These are phyloP conservation scores for Drosophila imparisetae DNA, from an alignment of 2,888 invertebrate genomes.

Conservation along the genomic window DNA sequence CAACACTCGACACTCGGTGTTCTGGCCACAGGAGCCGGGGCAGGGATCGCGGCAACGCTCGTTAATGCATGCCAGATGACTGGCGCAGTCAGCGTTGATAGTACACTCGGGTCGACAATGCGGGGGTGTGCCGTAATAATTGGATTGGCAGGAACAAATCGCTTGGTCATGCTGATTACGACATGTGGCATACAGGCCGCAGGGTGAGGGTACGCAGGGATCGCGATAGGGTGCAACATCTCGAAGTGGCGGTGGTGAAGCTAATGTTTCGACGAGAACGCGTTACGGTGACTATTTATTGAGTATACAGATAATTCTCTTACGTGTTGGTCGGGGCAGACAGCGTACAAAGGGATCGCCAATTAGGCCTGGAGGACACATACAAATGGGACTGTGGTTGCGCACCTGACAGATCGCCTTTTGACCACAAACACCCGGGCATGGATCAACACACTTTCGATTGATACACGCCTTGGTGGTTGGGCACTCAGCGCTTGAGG, in stretches of 20 bases:
- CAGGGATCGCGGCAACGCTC: slow-evolving; percentile 93
- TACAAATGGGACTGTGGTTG: slow-evolving; percentile 92
- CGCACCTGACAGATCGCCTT: slow-evolving; percentile 90
- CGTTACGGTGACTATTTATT: slow-evolving; percentile 3
- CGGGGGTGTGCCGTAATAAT: slow-evolving; percentile 90
- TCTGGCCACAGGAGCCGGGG: slow-evolving; percentile 90
- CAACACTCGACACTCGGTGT: slow-evolving; percentile 88
- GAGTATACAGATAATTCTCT: slow-evolving; percentile 43
- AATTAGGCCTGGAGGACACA: slow-evolving; percentile 88
- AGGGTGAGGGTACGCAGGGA: slow-evolving; percentile 88
- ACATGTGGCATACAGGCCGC: slow-evolving; percentile 89
- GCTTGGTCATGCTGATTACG: slow-evolving; percentile 87
- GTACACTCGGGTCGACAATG: slow-evolving; percentile 89
- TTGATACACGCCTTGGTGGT: slow-evolving; percentile 89
- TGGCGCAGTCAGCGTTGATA: slow-evolving; percentile 91
- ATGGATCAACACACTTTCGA: slow-evolving; percentile 90
- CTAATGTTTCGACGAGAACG: slow-evolving; percentile 46
- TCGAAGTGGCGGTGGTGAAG: slow-evolving; percentile 59
- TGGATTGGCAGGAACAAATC: slow-evolving; percentile 88
- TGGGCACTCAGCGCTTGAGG: slow-evolving; percentile 89
- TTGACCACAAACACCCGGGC: slow-evolving; percentile 90
- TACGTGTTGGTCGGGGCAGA: slow-evolving; percentile 86
- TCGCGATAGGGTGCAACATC: slow-evolving; percentile 81
- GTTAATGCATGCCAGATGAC: slow-evolving; percentile 90
- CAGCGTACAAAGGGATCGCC: slow-evolving; percentile 92